Base-by-base conservation (phyloP, 2,797 vertebrate genomes). In the Rhynchonycteris naso region DNA sequence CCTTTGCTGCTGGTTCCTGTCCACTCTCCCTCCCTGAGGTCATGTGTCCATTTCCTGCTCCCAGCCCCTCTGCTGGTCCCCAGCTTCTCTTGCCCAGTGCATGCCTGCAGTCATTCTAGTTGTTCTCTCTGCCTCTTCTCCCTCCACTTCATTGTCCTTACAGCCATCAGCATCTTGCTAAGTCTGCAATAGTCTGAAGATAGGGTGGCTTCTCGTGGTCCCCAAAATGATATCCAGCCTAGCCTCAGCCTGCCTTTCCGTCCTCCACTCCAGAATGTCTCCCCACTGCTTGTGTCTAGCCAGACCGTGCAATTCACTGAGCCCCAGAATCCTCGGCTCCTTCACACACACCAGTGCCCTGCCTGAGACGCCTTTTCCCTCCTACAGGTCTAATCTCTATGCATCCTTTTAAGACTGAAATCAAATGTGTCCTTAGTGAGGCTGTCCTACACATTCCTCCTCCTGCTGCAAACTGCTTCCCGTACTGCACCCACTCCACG, bases 231-330 rank as follows among this genome's bases (percentile, higher is more conserved):
- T 12, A 12, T 11, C 33, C 5, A 3, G 18, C 24, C 18, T 30
- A 2, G 16, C 30, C 10, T 14, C n/a, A 38, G 16, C 9, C 50
- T 72, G 13, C 26, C 9, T 43, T 50, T 68, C 75, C 69, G 74
- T 54, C 38, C 69, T 76, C 61, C 80, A 1, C 19, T 38, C 38
- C 58, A 50, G 38, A 33, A 26, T 43, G 43, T 1, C 28, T 38
- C 50, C 68, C 11, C 38, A 54, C 30, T 54, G 26, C 79, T 47
- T 1, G 4, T 8, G 2, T 54, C 15, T 47, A 71, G 16, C 69
- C 75, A 30, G 16, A 16, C 2, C 0, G 0, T 10, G 21, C 1
- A 2, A 14, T 15, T 38, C 24, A 22, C 56, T 14, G 43, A 66
- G 56, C 56, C 26, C 59, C 65, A 19, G 30, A 65, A 26, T 16